Evolutionary conservation across 2,888 invertebrate genomes (phyloP).

Genomic region (Asteroscopus sphinx): DNA sequence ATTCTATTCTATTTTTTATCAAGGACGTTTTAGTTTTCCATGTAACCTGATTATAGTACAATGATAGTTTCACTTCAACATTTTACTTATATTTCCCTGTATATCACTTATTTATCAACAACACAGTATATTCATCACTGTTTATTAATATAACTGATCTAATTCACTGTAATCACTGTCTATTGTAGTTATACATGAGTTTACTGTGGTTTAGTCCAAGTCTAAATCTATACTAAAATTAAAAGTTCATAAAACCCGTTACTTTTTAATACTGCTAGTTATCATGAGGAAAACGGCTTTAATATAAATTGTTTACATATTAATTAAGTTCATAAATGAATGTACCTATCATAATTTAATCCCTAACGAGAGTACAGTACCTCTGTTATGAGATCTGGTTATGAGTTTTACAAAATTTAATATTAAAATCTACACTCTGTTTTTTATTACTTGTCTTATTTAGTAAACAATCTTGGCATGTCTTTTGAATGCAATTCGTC

Average conservation of each 20-base stretch:
- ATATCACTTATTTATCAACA: too few relatives aligned
- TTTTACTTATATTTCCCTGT: too few relatives aligned
- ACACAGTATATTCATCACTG: background rate
- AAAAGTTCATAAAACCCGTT: background rate
- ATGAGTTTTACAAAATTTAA: too few relatives aligned
- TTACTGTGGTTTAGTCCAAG: conserved; percentile 5
- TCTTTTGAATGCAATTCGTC: too few relatives aligned
- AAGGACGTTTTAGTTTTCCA: too few relatives aligned
- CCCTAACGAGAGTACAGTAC: background rate
- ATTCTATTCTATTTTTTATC: too few relatives aligned
- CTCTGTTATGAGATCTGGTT: too few relatives aligned
- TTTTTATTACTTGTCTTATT: too few relatives aligned
- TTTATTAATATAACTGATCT: conserved; percentile 2
- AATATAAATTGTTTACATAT: background rate
- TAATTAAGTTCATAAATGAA: background rate
- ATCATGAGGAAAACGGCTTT: conserved; percentile 28
- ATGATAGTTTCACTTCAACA: too few relatives aligned
- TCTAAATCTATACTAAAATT: conserved; percentile 20
- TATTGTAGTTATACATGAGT: conserved; percentile 1
- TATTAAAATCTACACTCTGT: too few relatives aligned
- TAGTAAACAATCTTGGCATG: too few relatives aligned
- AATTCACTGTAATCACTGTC: conserved; percentile 1
- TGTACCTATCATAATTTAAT: background rate
- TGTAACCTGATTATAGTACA: too few relatives aligned
- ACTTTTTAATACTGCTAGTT: conserved; percentile 10